A percentile compares a stretch with the other conserved stretches of the same genome.
Conservation (phyloP, 2,113 vertebrate species). For the Chinchilla lanigera region DNA sequence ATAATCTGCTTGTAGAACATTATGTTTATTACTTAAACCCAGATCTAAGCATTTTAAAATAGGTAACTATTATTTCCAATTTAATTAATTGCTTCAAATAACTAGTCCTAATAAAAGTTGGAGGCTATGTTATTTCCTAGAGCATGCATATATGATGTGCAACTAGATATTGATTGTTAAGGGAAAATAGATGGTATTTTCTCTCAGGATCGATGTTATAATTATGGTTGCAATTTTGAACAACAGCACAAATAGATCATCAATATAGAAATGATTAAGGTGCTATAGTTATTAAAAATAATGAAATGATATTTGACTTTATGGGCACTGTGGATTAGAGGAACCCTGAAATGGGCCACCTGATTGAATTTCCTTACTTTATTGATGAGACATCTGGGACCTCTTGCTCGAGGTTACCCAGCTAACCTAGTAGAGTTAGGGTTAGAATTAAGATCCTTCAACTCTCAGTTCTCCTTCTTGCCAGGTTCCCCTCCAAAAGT, state of each 20-base stretch:
- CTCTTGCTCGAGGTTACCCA: background rate
- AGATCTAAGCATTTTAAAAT: background rate
- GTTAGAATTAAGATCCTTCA: background rate
- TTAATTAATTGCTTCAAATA: conserved; percentile 50
- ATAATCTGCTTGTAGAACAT: background rate
- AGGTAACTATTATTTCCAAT: background rate
- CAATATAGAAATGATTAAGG: background rate
- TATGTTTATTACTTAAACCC: background rate
- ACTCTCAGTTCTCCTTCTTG: background rate
- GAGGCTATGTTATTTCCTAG: background rate
- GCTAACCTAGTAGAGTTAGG: too few relatives aligned
- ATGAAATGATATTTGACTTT: background rate
- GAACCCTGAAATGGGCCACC: background rate
- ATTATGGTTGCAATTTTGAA: conserved; percentile 53
- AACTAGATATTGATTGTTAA: background rate
- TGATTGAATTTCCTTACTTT: background rate
- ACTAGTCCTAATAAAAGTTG: background rate
- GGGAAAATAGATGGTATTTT: conserved; percentile 7
- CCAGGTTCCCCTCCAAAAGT: background rate
- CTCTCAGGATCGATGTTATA: background rate
- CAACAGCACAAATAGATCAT: conserved; percentile 54
- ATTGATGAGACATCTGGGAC: background rate
- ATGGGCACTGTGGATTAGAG: background rate
- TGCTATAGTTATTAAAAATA: conserved; percentile 18
- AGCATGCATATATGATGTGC: background rate